Evolutionary conservation across 2,113 vertebrate species (phyloP).

Genomic region (Noctilio leporinus): DNA sequence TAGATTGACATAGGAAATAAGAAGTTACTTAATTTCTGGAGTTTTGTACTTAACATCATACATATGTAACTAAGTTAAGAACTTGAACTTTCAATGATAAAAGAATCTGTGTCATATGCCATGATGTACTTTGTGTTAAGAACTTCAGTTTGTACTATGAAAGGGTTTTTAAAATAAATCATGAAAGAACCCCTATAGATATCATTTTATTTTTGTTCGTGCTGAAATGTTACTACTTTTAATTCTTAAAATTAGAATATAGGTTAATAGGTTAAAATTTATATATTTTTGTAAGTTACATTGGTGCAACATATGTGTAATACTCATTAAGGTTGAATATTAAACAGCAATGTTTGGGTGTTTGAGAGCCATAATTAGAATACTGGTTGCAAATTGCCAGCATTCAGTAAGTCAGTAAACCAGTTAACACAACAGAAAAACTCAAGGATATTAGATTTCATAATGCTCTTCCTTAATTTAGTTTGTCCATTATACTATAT

Average conservation of each 20-base stretch:
- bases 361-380: constrained; percentile 30
- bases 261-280: not conserved
- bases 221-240: not conserved
- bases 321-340: not conserved
- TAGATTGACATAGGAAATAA: not conserved
- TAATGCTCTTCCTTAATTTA: constrained; percentile 61
- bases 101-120: not conserved
- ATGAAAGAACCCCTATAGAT: not conserved
- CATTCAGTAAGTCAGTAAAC: constrained; percentile 47
- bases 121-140: not conserved
- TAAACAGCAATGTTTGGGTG: not conserved
- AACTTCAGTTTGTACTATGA: constrained; percentile 13
- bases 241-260: constrained; percentile 32
- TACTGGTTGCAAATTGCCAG: constrained; percentile 30
- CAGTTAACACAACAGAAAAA: constrained; percentile 14
- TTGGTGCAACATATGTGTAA: constrained; percentile 15
- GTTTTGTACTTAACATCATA: not conserved
- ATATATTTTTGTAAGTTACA: not conserved
- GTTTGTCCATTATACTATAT: constrained; percentile 43
- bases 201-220: not conserved
- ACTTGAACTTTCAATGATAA: not conserved
- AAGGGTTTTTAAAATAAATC: not conserved
- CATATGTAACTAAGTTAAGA: not conserved
- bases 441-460: constrained; percentile 55
- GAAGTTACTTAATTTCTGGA: not conserved